Evolutionary conservation across 2,113 vertebrate genomes (phyloP).

Genomic region (Dasyurus viverrinus): DNA sequence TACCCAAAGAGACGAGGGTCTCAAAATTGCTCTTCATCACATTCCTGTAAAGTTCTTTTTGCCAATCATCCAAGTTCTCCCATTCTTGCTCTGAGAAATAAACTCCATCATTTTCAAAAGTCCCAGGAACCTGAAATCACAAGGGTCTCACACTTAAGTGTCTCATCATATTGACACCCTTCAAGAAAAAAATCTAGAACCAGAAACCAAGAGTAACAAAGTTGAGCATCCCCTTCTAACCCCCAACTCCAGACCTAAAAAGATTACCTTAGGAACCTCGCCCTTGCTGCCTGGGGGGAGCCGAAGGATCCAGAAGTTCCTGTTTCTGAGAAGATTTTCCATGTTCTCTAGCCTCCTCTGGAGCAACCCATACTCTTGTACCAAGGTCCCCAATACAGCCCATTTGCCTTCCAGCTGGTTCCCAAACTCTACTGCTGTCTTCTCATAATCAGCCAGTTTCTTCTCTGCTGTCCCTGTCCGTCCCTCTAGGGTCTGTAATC

Average conservation of each 20-base stretch:
- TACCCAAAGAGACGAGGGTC: constrained; percentile 77
- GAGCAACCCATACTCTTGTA: constrained; percentile 85
- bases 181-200: not conserved
- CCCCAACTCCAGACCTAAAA: not conserved
- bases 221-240: not conserved
- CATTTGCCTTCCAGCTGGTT: constrained; percentile 86
- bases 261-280: constrained; percentile 82
- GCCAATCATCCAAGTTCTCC: constrained; percentile 80
- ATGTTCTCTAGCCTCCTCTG: constrained; percentile 84
- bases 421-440: constrained; percentile 78
- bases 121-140: constrained; percentile 60
- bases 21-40: constrained; percentile 80
- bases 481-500: constrained; percentile 81
- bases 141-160: not conserved
- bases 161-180: fast-evolving
- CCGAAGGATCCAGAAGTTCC: constrained; percentile 86
- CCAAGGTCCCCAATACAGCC: constrained; percentile 80
- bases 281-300: constrained; percentile 81
- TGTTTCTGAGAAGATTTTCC: constrained; percentile 85
- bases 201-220: not conserved
- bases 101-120: constrained; percentile 13
- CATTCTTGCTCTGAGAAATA: constrained; percentile 77
- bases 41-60: constrained; percentile 77
- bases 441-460: constrained; percentile 83
- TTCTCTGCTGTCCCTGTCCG: constrained; percentile 80